phyloP scores from a whole-genome alignment of 2,888 invertebrate species.

The Polyploca ridens region DNA sequence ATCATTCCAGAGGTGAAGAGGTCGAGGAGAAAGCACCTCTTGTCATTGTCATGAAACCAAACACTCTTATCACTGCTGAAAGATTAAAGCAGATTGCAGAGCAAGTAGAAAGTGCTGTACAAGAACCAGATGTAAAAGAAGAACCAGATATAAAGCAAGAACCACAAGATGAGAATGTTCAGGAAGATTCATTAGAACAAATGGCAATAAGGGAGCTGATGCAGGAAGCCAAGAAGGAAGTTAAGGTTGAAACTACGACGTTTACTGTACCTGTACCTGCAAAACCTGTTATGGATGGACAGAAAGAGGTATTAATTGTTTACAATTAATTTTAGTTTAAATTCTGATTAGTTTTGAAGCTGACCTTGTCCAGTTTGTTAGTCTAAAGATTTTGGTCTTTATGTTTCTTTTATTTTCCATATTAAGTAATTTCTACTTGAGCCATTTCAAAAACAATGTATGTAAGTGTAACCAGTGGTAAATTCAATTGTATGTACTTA shows the following conservation, averaged over 20 bases:
- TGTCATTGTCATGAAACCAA: conserved; percentile 87
- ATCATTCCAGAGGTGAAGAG: conserved; percentile 77
- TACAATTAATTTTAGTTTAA: conserved; percentile 7
- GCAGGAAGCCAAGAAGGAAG: conserved; percentile 79
- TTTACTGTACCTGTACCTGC: conserved; percentile 85
- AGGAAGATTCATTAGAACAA: conserved; percentile 83
- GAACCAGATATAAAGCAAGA: conserved; percentile 37
- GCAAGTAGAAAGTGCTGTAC: conserved; percentile 78
- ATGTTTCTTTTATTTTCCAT: too few relatives aligned
- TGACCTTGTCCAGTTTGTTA: too few relatives aligned
- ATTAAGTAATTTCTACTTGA: too few relatives aligned
- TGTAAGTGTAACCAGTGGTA: too few relatives aligned
- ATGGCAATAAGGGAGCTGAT: conserved; percentile 90
- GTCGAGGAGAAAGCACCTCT: conserved; percentile 82
- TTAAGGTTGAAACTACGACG: conserved; percentile 59
- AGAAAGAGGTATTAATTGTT: conserved; percentile 81
- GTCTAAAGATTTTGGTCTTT: too few relatives aligned
- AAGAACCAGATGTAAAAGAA: conserved; percentile 66
- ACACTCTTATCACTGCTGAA: conserved; percentile 81
- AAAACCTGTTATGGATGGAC: conserved; percentile 82
- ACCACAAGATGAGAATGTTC: conserved; percentile 14
- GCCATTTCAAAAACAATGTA: too few relatives aligned
- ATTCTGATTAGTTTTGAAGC: background rate
- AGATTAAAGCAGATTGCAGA: conserved; percentile 77
- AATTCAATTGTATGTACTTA: too few relatives aligned